phyloP scores from a whole-genome alignment of 2,113 vertebrate genomes.

The Toxotes chatareus region DNA sequence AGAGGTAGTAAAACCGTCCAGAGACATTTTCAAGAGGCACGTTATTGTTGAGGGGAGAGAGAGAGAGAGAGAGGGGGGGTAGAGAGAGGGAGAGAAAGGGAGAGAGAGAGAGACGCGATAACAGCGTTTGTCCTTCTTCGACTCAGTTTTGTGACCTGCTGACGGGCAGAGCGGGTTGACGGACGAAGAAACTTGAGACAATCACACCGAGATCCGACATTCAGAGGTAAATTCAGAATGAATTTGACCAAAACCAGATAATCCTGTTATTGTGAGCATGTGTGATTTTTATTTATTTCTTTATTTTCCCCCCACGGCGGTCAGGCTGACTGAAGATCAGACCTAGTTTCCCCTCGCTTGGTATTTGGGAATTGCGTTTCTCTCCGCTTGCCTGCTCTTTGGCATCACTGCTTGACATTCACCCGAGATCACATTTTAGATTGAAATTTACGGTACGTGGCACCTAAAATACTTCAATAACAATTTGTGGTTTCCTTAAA shows the following conservation, averaged over 20 bases:
- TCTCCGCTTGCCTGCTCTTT: constrained; percentile 33
- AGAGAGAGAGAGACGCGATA: constrained; percentile 57
- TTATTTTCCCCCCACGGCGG: not conserved
- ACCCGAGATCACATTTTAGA: not conserved
- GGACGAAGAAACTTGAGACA: constrained; percentile 69
- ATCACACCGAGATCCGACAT: constrained; percentile 50
- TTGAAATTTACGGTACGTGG: not conserved
- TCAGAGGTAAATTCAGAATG: constrained; percentile 69
- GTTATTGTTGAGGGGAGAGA: constrained; percentile 47
- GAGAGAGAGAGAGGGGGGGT: not conserved
- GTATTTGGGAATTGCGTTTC: constrained; percentile 55
- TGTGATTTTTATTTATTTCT: not conserved
- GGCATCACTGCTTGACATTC: constrained; percentile 40
- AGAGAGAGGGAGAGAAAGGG: constrained; percentile 30
- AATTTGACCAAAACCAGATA: not conserved
- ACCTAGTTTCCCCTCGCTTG: constrained; percentile 57
- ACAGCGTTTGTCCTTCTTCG: constrained; percentile 76
- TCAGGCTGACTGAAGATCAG: constrained; percentile 54
- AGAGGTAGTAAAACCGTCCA: constrained; percentile 8
- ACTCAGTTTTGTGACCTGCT: constrained; percentile 75
- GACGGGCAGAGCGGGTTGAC: constrained; percentile 54
- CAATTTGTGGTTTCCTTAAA: not conserved
- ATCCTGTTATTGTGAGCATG: constrained; percentile 6
- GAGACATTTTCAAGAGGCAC: constrained; percentile 66
- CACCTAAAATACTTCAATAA: not conserved